phyloP scores from a whole-genome alignment of 1,140 invertebrate genomes.

The Palaemon carinicauda region DNA sequence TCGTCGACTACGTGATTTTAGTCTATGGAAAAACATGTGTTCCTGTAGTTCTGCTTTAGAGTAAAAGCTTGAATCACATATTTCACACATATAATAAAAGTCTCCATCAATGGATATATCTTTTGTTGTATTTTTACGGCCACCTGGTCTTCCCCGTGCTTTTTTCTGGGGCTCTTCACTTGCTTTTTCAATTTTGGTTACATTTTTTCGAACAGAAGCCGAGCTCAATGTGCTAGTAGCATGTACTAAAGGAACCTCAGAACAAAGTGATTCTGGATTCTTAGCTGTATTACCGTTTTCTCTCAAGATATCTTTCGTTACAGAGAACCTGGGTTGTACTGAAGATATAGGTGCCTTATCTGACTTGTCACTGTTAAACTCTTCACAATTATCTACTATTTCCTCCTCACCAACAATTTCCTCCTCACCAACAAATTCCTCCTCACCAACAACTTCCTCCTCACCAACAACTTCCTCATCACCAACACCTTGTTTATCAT shows the following conservation, averaged over 20 bases:
- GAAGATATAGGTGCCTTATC: background rate
- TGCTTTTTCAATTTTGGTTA: background rate
- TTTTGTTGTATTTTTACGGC: slow-evolving; percentile 18
- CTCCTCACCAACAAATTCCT: background rate
- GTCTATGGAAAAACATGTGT: slow-evolving; percentile 52
- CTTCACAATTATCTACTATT: background rate
- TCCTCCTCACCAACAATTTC: background rate
- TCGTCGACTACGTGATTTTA: slow-evolving; percentile 33
- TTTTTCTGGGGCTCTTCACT: background rate
- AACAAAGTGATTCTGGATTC: too few relatives aligned
- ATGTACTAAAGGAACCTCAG: too few relatives aligned
- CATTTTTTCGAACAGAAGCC: background rate
- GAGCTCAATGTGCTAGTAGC: too few relatives aligned
- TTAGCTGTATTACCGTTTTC: too few relatives aligned
- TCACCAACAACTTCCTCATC: background rate
- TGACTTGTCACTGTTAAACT: too few relatives aligned
- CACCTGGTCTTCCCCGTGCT: background rate
- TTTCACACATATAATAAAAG: slow-evolving; percentile 50
- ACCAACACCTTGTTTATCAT: background rate
- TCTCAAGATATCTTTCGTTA: background rate
- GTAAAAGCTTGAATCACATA: slow-evolving; percentile 43
- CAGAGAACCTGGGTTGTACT: background rate
- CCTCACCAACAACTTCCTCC: background rate
- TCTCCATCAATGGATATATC: slow-evolving; percentile 20
- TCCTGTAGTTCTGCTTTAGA: slow-evolving; percentile 42